Evolutionary conservation across 2,888 invertebrate species (phyloP).

Genomic region (Lissocephala sabroskyi): DNA sequence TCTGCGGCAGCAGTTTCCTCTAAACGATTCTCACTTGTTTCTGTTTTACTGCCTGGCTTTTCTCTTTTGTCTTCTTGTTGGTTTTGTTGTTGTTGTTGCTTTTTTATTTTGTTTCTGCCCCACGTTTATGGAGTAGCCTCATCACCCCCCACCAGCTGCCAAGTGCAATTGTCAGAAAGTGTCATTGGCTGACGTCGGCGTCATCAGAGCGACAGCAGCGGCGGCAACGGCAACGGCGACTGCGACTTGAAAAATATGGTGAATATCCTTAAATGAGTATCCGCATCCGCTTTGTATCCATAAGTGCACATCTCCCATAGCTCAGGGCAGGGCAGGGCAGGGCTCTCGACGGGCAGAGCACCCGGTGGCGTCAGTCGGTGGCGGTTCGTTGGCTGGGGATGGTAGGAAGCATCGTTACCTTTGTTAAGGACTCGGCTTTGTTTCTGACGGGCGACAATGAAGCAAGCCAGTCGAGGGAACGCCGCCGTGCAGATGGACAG

Average conservation of each 20-base stretch:
- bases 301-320: conserved; percentile 26
- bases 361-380: too few relatives aligned
- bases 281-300: conserved; percentile 62
- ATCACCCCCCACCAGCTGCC: conserved; percentile 35
- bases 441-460: too few relatives aligned
- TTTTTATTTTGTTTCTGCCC: conserved; percentile 10
- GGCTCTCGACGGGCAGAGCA: too few relatives aligned
- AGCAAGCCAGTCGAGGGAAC: too few relatives aligned
- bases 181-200: conserved; percentile 60
- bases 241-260: conserved; percentile 25
- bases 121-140: neutral
- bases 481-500: too few relatives aligned
- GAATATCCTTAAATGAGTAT: conserved; percentile 66
- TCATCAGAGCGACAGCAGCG: conserved; percentile 10
- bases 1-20: conserved; percentile 48
- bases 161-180: conserved; percentile 68
- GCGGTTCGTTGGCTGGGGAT: conserved; percentile 10
- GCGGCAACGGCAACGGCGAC: conserved; percentile 22
- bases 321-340: neutral
- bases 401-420: conserved; percentile 35
- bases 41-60: conserved; percentile 6
- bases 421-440: conserved; percentile 49
- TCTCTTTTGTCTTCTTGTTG: neutral
- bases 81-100: neutral
- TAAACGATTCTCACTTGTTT: conserved; percentile 60